phyloP scores from a whole-genome alignment of 2,113 vertebrate species.

The Todiramphus chloris region DNA sequence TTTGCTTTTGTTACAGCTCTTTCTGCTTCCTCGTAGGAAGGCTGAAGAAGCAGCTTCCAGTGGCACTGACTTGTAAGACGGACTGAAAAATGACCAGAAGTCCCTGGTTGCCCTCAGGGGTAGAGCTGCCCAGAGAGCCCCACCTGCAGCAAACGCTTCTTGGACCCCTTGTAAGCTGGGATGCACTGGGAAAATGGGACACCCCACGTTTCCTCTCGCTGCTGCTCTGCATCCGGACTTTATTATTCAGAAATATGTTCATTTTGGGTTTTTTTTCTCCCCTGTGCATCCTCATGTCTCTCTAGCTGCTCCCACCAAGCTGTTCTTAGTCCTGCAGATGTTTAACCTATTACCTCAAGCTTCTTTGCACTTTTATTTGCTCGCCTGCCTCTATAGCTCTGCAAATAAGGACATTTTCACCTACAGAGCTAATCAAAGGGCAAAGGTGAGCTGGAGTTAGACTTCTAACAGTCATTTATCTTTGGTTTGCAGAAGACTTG shows the following conservation, averaged over 20 bases:
- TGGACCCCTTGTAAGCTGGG: not conserved
- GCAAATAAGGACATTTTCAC: not conserved
- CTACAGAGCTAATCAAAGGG: not conserved
- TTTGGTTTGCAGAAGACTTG: not conserved
- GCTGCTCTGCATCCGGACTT: not conserved
- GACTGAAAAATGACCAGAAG: no score
- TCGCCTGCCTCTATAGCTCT: not conserved
- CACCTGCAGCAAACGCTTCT: not conserved
- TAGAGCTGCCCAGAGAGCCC: not conserved
- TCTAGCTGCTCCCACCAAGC: not conserved
- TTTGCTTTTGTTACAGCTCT: not conserved
- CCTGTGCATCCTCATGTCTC: not conserved
- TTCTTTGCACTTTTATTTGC: not conserved
- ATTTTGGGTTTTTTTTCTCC: not conserved
- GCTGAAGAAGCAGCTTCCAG: not conserved
- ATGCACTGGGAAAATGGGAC: not conserved
- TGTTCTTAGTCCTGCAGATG: not conserved
- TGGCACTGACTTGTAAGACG: not conserved
- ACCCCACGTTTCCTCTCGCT: not conserved
- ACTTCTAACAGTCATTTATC: not conserved
- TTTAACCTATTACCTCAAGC: not conserved
- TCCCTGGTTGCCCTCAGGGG: no score
- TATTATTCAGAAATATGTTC: not conserved
- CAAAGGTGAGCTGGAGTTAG: not conserved
- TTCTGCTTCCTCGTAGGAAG: not conserved